Conservation (phyloP, 2,888 invertebrate species). For the Marasmarcha lunaedactyla region DNA sequence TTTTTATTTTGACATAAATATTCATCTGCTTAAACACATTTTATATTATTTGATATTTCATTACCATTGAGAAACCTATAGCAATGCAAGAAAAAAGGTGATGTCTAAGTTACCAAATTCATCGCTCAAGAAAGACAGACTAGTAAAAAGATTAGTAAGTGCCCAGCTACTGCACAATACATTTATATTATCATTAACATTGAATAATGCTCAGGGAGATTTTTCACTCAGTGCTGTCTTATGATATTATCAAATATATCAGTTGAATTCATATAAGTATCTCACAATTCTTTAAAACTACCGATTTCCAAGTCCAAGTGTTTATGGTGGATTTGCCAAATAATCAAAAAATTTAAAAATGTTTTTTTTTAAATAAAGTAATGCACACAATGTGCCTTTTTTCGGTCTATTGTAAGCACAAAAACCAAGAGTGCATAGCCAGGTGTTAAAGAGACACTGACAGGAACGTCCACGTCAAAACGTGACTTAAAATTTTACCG, state of each 20-base stretch:
- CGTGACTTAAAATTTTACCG: slow-evolving; percentile 49
- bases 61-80: slow-evolving; percentile 65
- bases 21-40: slow-evolving; percentile 58
- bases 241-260: slow-evolving; percentile 34
- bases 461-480: slow-evolving; percentile 37
- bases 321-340: slow-evolving; percentile 61
- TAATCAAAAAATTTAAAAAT: slow-evolving; percentile 71
- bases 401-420: slow-evolving; percentile 59
- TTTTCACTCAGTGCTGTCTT: slow-evolving; percentile 33
- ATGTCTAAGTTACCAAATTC: slow-evolving; percentile 31
- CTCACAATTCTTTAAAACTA: slow-evolving; percentile 47
- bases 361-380: slow-evolving; percentile 70
- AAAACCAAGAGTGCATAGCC: slow-evolving; percentile 57
- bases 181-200: slow-evolving; percentile 42
- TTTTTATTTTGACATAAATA: slow-evolving; percentile 37
- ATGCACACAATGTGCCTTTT: slow-evolving; percentile 56
- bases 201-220: slow-evolving; percentile 31
- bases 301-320: slow-evolving; percentile 54
- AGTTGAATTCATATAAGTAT: slow-evolving; percentile 39
- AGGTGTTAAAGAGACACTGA: slow-evolving; percentile 60
- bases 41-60: slow-evolving; percentile 64
- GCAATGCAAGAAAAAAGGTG: slow-evolving; percentile 49
- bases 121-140: slow-evolving; percentile 37
- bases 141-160: slow-evolving; percentile 35
- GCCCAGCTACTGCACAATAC: slow-evolving; percentile 45